Conservation (phyloP, 2,888 invertebrate genomes). For the Halictus ligatus region DNA sequence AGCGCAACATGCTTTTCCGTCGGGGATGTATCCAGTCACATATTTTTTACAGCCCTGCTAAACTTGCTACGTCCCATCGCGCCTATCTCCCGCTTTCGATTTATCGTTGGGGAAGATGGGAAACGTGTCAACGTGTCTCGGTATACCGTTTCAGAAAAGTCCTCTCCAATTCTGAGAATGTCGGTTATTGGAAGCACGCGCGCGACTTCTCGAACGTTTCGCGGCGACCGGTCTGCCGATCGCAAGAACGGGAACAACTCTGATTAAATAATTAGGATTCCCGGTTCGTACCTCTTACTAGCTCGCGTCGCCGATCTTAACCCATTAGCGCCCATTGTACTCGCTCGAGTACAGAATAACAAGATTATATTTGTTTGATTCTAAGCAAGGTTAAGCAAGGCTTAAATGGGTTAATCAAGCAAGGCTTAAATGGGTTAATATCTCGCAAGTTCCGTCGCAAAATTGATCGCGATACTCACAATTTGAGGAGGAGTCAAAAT, state of each 20-base stretch:
- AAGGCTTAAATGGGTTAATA: slow-evolving; percentile 21
- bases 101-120: not conserved
- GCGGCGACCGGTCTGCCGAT: slow-evolving; percentile 6
- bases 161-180: not conserved
- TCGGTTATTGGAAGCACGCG: slow-evolving; percentile 25
- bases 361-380: no score
- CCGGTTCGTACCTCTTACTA: slow-evolving; percentile 30
- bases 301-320: slow-evolving; percentile 35
- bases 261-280: slow-evolving; percentile 63
- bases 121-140: not conserved
- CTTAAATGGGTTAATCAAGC: no score
- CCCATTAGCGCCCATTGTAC: no score
- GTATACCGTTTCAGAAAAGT: not conserved
- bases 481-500: no score
- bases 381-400: no score
- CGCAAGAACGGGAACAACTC: slow-evolving; percentile 25
- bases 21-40: not conserved
- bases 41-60: not conserved
- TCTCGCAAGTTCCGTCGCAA: slow-evolving; percentile 44
- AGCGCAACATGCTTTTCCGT: no score
- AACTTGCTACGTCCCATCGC: not conserved
- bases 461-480: slow-evolving; percentile 45
- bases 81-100: not conserved
- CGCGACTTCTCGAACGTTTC: slow-evolving; percentile 25
- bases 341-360: no score